These are phyloP conservation scores for Prietella phreatophila DNA, from an alignment of 2,113 vertebrate species.

Conservation along the genomic window DNA sequence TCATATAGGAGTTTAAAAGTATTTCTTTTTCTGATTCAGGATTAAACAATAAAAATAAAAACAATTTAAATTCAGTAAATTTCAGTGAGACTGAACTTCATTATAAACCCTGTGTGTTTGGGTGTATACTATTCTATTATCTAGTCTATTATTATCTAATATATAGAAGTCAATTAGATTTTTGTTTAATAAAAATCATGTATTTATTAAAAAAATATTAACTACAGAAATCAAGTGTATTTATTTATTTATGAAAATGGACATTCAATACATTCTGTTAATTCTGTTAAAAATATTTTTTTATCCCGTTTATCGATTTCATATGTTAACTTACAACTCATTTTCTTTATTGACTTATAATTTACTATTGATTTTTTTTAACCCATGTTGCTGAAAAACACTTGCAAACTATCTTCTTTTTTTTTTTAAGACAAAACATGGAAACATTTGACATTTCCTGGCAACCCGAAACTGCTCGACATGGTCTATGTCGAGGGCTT, in stretches of 20 bases:
- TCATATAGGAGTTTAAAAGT: no score
- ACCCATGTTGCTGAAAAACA: background rate
- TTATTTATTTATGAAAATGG: background rate
- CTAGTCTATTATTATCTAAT: background rate
- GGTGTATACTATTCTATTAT: background rate
- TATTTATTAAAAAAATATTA: no score
- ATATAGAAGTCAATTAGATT: background rate
- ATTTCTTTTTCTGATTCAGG: no score
- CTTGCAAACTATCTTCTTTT: background rate
- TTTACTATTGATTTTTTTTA: background rate
- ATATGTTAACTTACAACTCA: background rate
- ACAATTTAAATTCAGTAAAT: no score
- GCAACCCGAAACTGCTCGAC: background rate
- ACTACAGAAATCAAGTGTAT: no score
- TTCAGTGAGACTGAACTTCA: no score
- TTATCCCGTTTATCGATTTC: background rate
- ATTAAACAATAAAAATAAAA: no score
- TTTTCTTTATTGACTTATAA: background rate
- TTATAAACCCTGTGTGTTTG: background rate
- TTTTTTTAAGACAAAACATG: background rate
- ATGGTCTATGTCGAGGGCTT: background rate
- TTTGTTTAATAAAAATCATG: background rate
- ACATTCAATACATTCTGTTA: background rate
- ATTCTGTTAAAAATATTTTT: background rate
- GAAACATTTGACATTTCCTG: background rate